Evolutionary conservation across 2,888 invertebrate genomes (phyloP).

Genomic region (Sarcophaga caerulescens): DNA sequence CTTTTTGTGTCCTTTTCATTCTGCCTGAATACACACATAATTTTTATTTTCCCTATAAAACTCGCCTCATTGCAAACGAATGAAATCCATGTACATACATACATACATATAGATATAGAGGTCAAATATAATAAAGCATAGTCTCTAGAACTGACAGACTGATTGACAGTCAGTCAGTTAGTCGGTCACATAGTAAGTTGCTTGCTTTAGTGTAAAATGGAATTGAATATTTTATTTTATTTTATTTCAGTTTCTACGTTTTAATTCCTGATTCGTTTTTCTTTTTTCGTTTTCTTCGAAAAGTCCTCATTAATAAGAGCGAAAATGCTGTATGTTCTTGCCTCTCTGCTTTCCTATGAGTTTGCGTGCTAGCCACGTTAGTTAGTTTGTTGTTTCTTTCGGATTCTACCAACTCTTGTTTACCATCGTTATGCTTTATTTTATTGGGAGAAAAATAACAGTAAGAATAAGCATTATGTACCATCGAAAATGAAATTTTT

Average conservation of each 20-base stretch:
- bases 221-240: conserved; percentile 23
- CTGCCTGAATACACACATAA: conserved; percentile 5
- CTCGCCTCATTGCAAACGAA: neutral
- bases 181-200: neutral
- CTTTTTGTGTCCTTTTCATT: neutral
- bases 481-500: neutral
- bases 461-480: neutral
- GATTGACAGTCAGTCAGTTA: neutral
- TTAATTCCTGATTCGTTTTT: neutral
- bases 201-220: neutral
- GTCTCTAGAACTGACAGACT: neutral
- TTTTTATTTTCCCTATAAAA: neutral
- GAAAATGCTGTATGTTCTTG: conserved; percentile 1
- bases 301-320: conserved; percentile 7
- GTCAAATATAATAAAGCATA: conserved; percentile 49
- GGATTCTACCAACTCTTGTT: neutral
- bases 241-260: neutral
- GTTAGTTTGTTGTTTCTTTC: neutral
- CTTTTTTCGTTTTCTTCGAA: conserved; percentile 1
- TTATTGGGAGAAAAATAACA: neutral
- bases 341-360: conserved; percentile 10
- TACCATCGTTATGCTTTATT: neutral
- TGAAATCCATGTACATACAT: neutral
- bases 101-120: conserved; percentile 16
- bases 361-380: conserved; percentile 22